Conservation (phyloP, 2,888 invertebrate species). For the Lasioglossum marginatum region DNA sequence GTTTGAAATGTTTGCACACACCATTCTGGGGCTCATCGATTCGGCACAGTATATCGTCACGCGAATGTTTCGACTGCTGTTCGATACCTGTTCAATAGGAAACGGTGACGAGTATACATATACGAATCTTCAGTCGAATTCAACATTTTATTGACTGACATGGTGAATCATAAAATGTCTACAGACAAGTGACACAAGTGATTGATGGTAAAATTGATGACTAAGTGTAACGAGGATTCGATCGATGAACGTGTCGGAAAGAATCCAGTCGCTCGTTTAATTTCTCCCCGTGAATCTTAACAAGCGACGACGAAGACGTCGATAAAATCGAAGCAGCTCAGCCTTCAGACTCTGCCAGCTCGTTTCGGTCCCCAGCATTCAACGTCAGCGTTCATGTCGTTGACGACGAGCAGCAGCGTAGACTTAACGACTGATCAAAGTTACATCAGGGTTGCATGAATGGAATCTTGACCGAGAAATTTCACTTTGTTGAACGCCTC, state of each 20-base stretch:
- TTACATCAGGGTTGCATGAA: not conserved
- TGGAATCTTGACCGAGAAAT: constrained; percentile 5
- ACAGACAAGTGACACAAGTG: not conserved
- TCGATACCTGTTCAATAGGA: not conserved
- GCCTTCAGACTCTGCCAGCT: not conserved
- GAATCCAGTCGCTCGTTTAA: not conserved
- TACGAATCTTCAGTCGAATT: not conserved
- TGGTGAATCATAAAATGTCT: not conserved
- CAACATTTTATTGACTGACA: not conserved
- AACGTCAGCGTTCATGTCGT: not conserved
- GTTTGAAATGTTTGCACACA: constrained; percentile 14
- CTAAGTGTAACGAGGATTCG: not conserved
- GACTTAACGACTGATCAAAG: not conserved
- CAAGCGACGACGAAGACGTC: not conserved
- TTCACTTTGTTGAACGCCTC: not conserved
- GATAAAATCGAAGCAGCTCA: constrained; percentile 3
- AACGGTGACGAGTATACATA: not conserved
- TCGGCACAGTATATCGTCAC: not conserved
- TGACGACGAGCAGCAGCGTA: not conserved
- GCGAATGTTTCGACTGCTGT: constrained; percentile 3
- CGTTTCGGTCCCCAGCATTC: not conserved
- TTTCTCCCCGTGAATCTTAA: not conserved
- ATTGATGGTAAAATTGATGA: not conserved
- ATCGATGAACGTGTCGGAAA: not conserved
- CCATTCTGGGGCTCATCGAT: not conserved